Evolutionary conservation across 2,113 vertebrate genomes (phyloP).

Genomic region (Lepus europaeus): DNA sequence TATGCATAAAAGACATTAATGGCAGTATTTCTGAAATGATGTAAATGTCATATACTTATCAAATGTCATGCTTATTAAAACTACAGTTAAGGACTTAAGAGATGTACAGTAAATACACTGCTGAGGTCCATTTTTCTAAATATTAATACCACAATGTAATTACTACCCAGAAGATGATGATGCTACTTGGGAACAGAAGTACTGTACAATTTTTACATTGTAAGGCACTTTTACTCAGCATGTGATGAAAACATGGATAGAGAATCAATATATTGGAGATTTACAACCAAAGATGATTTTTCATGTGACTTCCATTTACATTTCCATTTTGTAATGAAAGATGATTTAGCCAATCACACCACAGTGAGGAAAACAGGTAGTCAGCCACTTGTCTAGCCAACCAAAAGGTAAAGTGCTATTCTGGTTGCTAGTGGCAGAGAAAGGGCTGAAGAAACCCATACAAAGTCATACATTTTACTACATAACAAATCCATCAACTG

Average conservation of each 20-base stretch:
- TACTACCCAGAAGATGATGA: conserved; percentile 88
- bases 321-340: conserved; percentile 77
- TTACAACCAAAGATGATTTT: conserved; percentile 80
- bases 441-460: conserved; percentile 81
- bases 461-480: conserved; percentile 76
- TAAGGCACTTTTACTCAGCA: conserved; percentile 92
- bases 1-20: conserved; percentile 87
- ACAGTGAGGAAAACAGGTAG: conserved; percentile 85
- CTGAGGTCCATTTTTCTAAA: conserved; percentile 90
- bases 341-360: conserved; percentile 84
- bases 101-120: conserved; percentile 91
- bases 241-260: conserved; percentile 82
- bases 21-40: conserved; percentile 89
- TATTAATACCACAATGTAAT: conserved; percentile 89
- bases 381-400: conserved; percentile 85
- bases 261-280: conserved; percentile 84
- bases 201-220: conserved; percentile 90
- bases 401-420: conserved; percentile 86
- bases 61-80: conserved; percentile 92
- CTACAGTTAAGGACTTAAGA: conserved; percentile 89
- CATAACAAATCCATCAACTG: conserved; percentile 79
- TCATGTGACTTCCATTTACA: conserved; percentile 83
- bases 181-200: conserved; percentile 90
- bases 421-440: conserved; percentile 85
- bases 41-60: conserved; percentile 90